These are phyloP conservation scores for Stegostoma tigrinum DNA, from an alignment of 2,113 vertebrate genomes.

Conservation along the genomic window DNA sequence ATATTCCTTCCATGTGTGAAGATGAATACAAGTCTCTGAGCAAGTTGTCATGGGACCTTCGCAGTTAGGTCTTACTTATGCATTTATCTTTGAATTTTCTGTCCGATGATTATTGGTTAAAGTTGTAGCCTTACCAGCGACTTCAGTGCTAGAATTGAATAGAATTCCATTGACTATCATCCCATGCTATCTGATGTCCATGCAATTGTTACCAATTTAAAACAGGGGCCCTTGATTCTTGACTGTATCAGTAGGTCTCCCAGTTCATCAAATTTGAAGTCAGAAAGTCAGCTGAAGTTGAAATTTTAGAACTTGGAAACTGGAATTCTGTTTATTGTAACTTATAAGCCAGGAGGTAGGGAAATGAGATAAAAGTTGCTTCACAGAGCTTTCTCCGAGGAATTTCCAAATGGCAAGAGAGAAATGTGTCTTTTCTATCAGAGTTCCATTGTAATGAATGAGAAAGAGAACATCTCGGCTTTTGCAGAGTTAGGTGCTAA, in stretches of 20 bases:
- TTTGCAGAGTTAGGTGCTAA: not conserved
- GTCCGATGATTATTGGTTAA: not conserved
- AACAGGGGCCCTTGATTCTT: not conserved
- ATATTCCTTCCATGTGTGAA: not conserved
- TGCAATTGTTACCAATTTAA: not conserved
- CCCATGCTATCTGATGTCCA: not conserved
- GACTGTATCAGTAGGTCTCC: not conserved
- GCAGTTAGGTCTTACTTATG: too few species aligned
- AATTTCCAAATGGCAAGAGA: not conserved
- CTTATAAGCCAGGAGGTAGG: not conserved
- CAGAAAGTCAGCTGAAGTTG: not conserved
- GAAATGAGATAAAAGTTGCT: not conserved
- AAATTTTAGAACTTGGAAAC: not conserved
- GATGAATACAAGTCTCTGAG: not conserved
- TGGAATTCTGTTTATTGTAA: not conserved
- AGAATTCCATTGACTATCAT: not conserved
- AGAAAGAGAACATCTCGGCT: not conserved
- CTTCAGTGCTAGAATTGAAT: not conserved
- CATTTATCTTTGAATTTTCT: not conserved
- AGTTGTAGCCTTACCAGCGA: not conserved
- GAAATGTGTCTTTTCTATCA: not conserved
- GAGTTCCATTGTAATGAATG: not conserved
- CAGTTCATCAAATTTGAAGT: not conserved
- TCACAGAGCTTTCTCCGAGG: not conserved
- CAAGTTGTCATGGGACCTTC: not conserved